Evolutionary conservation across 64 coral and sea anemone species (phyloP).

Genomic region (Acropora tenuis): DNA sequence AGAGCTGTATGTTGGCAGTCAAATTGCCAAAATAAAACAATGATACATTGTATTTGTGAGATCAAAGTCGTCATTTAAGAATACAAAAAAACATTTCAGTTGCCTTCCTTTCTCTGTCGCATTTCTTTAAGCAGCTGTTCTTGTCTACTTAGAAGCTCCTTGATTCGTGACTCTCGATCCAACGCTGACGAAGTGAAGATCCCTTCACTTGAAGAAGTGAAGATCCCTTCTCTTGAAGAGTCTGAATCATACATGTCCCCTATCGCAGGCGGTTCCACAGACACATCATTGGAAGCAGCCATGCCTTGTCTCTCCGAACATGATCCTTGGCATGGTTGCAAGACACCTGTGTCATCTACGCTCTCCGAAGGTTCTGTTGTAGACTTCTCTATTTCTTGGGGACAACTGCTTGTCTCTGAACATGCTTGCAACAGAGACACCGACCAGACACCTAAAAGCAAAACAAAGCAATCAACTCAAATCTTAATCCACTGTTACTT

Average conservation of each 20-base stretch:
- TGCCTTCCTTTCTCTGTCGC: background rate
- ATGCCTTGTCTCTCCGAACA: background rate
- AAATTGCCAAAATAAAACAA: background rate
- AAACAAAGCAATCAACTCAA: background rate
- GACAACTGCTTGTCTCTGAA: no score
- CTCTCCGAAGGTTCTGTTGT: background rate
- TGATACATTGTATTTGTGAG: background rate
- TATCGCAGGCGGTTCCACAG: background rate
- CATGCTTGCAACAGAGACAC: background rate
- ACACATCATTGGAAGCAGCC: background rate
- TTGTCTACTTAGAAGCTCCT: slow-evolving; percentile 18
- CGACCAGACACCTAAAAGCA: slow-evolving; percentile 27
- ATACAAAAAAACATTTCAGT: background rate
- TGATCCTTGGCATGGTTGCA: background rate
- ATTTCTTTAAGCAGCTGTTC: slow-evolving; percentile 21
- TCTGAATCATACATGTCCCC: background rate
- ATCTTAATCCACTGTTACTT: background rate
- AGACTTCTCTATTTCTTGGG: background rate
- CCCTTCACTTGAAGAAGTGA: background rate
- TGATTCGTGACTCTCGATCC: slow-evolving; percentile 32
- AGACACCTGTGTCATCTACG: background rate
- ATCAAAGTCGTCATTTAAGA: no score
- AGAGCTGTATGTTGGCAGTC: no score
- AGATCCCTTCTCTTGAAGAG: background rate
- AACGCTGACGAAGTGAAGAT: background rate